Percentiles rank a stretch among this genome's conserved stretches.
Conservation (phyloP, 2,113 vertebrate species). For the Oreochromis niloticus region DNA sequence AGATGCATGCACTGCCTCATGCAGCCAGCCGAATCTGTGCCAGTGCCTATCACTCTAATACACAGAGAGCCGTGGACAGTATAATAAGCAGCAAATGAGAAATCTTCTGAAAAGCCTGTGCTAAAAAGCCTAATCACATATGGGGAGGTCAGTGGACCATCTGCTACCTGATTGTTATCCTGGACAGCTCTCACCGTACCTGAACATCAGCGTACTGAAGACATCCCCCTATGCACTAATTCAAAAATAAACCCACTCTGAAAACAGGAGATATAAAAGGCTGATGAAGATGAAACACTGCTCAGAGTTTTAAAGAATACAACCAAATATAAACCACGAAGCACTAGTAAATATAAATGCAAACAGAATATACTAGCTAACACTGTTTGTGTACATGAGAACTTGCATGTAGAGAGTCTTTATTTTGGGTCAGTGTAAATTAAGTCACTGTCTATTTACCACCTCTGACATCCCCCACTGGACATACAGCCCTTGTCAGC, state of each 20-base stretch:
- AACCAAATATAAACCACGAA: neutral
- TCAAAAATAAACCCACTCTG: neutral
- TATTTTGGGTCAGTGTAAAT: conserved; percentile 18
- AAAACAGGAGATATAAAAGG: neutral
- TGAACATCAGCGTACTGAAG: conserved; percentile 31
- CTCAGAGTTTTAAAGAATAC: neutral
- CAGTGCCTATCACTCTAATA: conserved; percentile 7
- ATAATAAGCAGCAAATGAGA: conserved; percentile 52
- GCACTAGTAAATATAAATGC: neutral
- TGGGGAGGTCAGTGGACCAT: conserved; percentile 60
- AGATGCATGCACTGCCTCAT: conserved; percentile 19
- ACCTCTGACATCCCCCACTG: conserved; percentile 21
- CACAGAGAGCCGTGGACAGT: conserved; percentile 14
- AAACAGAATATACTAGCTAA: neutral
- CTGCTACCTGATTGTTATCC: conserved; percentile 50
- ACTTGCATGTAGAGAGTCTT: neutral
- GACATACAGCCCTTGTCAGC: conserved; percentile 40
- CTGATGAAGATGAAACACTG: neutral
- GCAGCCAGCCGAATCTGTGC: conserved; percentile 26
- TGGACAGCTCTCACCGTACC: conserved; percentile 33
- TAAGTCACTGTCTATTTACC: conserved; percentile 48
- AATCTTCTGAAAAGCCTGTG: conserved; percentile 32
- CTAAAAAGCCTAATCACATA: conserved; percentile 55
- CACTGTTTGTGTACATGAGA: neutral
- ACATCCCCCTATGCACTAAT: neutral